Percentiles rank a stretch among this genome's conserved stretches.
phyloP scores from a whole-genome alignment of 2,113 vertebrate genomes.

The Triplophysa tibetana region DNA sequence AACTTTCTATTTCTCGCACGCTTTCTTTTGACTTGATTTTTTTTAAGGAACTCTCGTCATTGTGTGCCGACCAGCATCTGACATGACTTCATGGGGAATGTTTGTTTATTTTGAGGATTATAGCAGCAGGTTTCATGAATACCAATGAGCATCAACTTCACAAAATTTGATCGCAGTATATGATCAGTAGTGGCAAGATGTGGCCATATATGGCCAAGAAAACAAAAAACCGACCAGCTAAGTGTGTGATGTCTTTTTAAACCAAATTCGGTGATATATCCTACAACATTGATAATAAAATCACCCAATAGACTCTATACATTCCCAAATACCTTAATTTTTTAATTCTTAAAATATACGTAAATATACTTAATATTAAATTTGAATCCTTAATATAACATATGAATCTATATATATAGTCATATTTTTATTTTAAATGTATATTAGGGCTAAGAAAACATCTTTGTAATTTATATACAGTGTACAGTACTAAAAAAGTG shows the following conservation, averaged over 20 bases:
- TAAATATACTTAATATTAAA: no score
- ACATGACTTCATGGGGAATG: constrained; percentile 4
- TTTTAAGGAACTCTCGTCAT: neutral
- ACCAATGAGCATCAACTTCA: constrained; percentile 13
- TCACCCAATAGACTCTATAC: no score
- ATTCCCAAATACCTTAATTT: no score
- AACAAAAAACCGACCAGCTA: neutral
- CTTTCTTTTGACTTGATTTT: neutral
- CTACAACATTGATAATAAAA: no score
- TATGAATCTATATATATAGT: no score
- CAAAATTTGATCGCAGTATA: neutral
- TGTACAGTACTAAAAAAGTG: no score
- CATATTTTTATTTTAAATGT: no score
- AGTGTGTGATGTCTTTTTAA: neutral
- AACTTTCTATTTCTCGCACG: neutral
- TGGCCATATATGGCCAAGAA: neutral
- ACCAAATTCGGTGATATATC: no score
- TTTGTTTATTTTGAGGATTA: constrained; percentile 18
- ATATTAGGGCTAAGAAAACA: no score
- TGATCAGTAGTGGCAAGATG: neutral
- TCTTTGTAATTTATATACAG: no score
- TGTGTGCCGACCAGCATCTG: constrained; percentile 4
- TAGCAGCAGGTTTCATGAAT: neutral
- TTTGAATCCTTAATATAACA: no score
- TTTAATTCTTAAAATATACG: no score